Evolutionary conservation across 2,797 vertebrate species (phyloP), one percentile per base, ranked within the genome.

Genomic region (Takifugu ocellatus): DNA sequence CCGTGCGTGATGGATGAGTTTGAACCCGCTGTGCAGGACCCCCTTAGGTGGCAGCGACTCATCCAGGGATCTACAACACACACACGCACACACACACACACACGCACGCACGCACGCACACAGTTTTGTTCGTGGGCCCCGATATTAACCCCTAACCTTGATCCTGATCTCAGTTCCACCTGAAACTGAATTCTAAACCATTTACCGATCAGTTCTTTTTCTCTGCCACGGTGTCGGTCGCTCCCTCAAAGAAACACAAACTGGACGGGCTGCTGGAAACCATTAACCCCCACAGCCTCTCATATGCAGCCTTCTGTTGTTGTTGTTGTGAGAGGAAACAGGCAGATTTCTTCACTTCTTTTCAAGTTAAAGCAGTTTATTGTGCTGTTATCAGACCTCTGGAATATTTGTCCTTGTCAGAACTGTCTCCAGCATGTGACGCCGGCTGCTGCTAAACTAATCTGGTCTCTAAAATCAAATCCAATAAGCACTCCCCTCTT

Each of bases 231-330:
- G 12, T 10, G 36, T 39, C 3, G 36, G 36, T 12, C 36, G 11
- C 36, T 12, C 12, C 36, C 11, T 39, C 36, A 39, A 39, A 39
- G 36, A 14, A 12, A 14, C 36, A 39, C 36, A 39, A 39, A 56
- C 69, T 72, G 63, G 68, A 78, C 61, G 62, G 78, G 81, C 78
- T 84, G 88, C 83, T 90, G 87, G 86, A 86, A 88, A 87, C 84
- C 71, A 87, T 89, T 87, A 88, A 68, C 64, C 51, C 56, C 26
- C 58, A 49, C 60, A 59, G 74, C 63, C 59, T 25, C 48, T 61
- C 80, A 74, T 10, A 10, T 3, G 31, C 4, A 33, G 31, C 31
- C 31, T 33, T 33, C 7, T 33, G 31, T 33, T 33, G 8, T 33
- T 33, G 10, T 33, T 33, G 8, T 33, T 33, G 10, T 33, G 31